Conservation (phyloP, 2,888 invertebrate genomes). For the Julus scandinavius region DNA sequence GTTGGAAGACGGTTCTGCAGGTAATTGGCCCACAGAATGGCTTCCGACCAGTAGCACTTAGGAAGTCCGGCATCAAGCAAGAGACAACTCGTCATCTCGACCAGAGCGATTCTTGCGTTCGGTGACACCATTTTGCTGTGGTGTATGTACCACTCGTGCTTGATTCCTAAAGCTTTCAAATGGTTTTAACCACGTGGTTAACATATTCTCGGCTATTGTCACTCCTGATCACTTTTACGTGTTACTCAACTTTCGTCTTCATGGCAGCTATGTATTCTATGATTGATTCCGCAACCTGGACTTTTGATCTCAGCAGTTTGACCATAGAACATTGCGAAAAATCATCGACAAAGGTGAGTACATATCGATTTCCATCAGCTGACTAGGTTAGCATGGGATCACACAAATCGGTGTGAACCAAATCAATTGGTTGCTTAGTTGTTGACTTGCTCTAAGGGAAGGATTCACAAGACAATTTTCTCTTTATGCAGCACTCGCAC, state of each 20-base stretch:
- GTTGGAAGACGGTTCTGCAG: constrained; percentile 59
- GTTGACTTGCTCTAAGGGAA: neutral
- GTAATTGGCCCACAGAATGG: constrained; percentile 59
- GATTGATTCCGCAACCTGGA: neutral
- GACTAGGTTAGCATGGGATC: neutral
- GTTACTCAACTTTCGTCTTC: neutral
- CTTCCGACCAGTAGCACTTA: constrained; percentile 60
- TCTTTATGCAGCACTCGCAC: neutral
- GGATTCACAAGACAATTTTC: neutral
- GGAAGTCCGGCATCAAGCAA: constrained; percentile 56
- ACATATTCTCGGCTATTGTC: neutral
- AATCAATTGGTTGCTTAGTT: neutral
- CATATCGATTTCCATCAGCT: neutral
- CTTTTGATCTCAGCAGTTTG: neutral
- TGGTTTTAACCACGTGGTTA: neutral
- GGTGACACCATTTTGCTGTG: constrained; percentile 60
- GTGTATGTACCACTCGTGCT: constrained; percentile 56
- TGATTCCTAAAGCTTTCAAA: neutral
- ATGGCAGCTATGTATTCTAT: neutral
- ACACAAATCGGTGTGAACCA: neutral
- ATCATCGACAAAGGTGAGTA: neutral
- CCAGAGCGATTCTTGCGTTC: constrained; percentile 60
- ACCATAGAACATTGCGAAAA: neutral
- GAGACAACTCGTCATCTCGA: constrained; percentile 58
- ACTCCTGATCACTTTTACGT: neutral